Base-by-base conservation (phyloP, 2,797 vertebrate species). In the Sebastes reedi region DNA sequence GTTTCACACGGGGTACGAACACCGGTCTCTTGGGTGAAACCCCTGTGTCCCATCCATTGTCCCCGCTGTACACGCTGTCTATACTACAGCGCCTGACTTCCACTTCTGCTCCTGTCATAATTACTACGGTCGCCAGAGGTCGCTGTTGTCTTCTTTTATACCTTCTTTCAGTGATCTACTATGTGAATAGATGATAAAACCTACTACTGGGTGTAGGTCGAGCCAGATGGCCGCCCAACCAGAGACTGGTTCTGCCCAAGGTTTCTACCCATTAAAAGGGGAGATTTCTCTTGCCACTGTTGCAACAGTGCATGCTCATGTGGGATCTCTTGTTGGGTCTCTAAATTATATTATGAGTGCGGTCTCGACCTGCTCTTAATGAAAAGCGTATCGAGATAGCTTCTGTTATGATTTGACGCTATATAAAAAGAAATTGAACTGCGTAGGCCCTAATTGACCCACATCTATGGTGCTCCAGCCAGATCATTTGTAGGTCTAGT, bases 401-500 rank as follows among this genome's bases (percentile, higher is more conserved):
- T 50, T 50, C 46, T 50, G 46, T 50, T 50, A 9, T 52, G 46
- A 52, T 52, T n/a, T 20, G 46, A 52, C 4, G 46, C 46, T n/a
- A 52, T n/a, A 52, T n/a, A 52, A n/a, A 52, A 52, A 52, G 18
- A 52, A 52, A 52, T 52, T 52, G 46, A 52, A 52, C 20, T 52
- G 46, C 18, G 46, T n/a, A 52, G 46, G 18, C 46, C 46, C 46
- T 3, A 20, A 52, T 9, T 52, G 46, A 52, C 18, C 46, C 46
- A 52, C 46, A 52, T 52, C 18, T 52, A n/a, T 0, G 46, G 46
- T n/a, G 18, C 46, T 52, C 8, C 18, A 54, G 79, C 27, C 80
- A 65, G 79, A 71, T 81, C 32, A 78, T 75, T 64, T 67, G 29
- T 74, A 34, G 22, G 72, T 72, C 54, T 14, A 67, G 60, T 62